phyloP scores from a whole-genome alignment of 2,113 vertebrate genomes.

The Charina bottae region DNA sequence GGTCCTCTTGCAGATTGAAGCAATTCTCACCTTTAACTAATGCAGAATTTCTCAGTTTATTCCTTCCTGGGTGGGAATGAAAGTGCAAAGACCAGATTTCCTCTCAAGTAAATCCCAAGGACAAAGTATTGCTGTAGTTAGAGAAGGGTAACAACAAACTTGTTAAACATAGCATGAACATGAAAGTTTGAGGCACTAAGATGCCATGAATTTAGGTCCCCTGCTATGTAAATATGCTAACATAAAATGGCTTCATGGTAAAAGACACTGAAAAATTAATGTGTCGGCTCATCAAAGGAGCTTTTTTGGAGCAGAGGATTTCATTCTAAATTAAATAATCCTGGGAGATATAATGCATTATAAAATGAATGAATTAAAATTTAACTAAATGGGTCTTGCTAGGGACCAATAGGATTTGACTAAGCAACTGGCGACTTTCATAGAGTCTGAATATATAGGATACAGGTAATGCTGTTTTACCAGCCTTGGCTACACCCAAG shows the following conservation, averaged over 20 bases:
- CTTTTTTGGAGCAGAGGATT: conserved; percentile 47
- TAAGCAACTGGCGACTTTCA: conserved; percentile 32
- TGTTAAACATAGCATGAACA: background rate
- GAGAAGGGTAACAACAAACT: background rate
- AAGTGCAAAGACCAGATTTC: background rate
- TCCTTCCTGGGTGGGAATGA: background rate
- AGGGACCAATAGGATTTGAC: conserved; percentile 14
- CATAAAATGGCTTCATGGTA: background rate
- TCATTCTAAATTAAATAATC: conserved; percentile 56
- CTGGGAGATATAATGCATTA: conserved; percentile 45
- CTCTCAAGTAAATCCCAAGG: background rate
- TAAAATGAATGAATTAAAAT: conserved; percentile 41
- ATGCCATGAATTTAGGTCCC: background rate
- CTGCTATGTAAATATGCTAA: background rate
- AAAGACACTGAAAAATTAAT: conserved; percentile 39
- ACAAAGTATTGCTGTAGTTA: background rate
- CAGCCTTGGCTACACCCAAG: background rate
- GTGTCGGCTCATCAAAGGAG: background rate
- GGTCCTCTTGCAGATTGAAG: background rate
- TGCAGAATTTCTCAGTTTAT: background rate
- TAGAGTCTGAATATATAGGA: conserved; percentile 2
- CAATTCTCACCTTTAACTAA: background rate
- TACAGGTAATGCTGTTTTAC: background rate
- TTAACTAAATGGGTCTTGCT: conserved; percentile 37
- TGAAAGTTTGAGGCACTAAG: background rate